Evolutionary conservation across 2,888 invertebrate species (phyloP), one percentile per base, ranked within the genome.

Genomic region (Acrobasis repandana): DNA sequence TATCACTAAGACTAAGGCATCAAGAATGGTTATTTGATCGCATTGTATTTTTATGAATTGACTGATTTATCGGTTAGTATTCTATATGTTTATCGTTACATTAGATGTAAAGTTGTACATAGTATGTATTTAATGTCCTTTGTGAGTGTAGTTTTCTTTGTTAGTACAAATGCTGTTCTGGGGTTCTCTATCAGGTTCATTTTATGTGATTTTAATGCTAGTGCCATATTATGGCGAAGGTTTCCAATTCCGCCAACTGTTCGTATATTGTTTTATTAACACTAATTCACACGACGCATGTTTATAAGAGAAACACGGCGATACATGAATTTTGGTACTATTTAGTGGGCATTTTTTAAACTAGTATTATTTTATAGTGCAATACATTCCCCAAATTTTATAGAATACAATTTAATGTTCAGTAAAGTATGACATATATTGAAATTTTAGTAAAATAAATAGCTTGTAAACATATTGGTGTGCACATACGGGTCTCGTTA

Each of bases 41-140:
- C 75, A 70, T 78, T 78, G 77, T 82, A 82, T 78, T 80, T 54
- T 79, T 75, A 82, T 73, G 81, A 79, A 80, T 82, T 82, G 87
- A 87, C 87, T 86, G 87, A 87, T 79, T 80, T 80, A 77, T 83
- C 77, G 75, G 77, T 82, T 85, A 82, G 78, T 80, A 78, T 58
- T 66, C 73, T 78, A 71, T 79, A 75, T 73, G 71, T 67, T 66
- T 69, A 66, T 67, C 67, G 62, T 62, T 65, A 59, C 33, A 60
- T 62, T 64, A 65, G 56, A 63, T 62, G 36, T 67, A 65, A 67
- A 63, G 49, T 60, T 70, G 65, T 80, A 80, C 63, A 69, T 70
- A 67, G 64, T 15, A 38, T 54, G 34, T 69, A 67, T 70, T 65
- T 74, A 66, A 71, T 73, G 64, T 77, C 67, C 72, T 77, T 77